These are phyloP conservation scores for Torymus auratus DNA, from an alignment of 2,888 invertebrate species.

Conservation along the genomic window DNA sequence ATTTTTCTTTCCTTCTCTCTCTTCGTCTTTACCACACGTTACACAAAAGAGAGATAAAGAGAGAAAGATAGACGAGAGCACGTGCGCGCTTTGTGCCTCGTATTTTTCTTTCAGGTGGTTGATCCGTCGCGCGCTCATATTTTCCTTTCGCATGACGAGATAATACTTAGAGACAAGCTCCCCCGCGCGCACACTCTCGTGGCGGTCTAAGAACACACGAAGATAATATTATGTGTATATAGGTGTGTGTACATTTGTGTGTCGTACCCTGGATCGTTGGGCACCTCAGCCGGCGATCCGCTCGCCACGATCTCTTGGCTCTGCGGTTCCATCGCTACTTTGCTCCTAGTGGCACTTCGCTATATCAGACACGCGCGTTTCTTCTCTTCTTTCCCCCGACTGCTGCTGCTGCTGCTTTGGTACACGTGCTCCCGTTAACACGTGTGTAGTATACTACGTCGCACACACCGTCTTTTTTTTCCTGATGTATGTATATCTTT, in stretches of 20 bases:
- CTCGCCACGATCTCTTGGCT: slow-evolving; percentile 86
- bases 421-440: too few species aligned
- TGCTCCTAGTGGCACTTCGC: slow-evolving; percentile 2
- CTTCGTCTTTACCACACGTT: too few species aligned
- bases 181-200: too few species aligned
- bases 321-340: slow-evolving; percentile 83
- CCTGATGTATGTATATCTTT: too few species aligned
- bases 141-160: background rate
- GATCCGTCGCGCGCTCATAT: background rate
- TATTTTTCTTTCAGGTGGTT: slow-evolving; percentile 35
- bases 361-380: background rate
- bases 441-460: too few species aligned
- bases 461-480: too few species aligned
- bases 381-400: background rate
- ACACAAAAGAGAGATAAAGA: too few species aligned
- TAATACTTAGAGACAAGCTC: background rate
- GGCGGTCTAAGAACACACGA: background rate
- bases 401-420: slow-evolving; percentile 17
- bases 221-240: background rate
- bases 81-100: too few species aligned
- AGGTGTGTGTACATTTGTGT: background rate
- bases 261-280: slow-evolving; percentile 94
- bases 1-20: too few species aligned
- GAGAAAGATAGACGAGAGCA: too few species aligned
- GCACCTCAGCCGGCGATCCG: slow-evolving; percentile 92